Base-by-base conservation (phyloP, 1,140 invertebrate species). In the Mamestra configurata region DNA sequence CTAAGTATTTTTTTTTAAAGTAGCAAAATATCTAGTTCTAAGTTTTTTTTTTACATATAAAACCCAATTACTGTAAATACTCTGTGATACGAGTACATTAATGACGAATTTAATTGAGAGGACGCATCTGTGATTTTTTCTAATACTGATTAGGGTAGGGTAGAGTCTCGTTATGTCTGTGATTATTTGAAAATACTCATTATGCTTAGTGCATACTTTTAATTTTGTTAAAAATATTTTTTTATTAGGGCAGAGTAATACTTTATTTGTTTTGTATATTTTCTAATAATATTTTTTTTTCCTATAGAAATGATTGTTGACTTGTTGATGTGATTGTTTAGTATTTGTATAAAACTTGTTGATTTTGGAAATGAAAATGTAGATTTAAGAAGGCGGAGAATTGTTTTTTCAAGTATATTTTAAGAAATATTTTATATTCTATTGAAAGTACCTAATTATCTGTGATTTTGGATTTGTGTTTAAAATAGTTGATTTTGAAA, bases 211-310 rank as follows among this genome's bases (percentile, higher is more conserved):
- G 46, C 46, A 49, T 49, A 49, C 46, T 49, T 49, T 49, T 49
- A 49, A 49, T 49, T 49, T 49, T 49, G 46, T 49, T 49, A 49
- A 49, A 49, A 49, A 49, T 49, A 49, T 49, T 49, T 49, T 49
- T 49, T 49, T 49, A 49, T 49, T 49, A 49, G 46, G 46, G 46
- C 46, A 49, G 46, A 49, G 46, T 49, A 49, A 49, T 49, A 49
- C 46, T 49, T 49, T 49, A 49, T 49, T 49, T 49, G 46, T 49
- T 49, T 15, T 49, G 46, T 49, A n/a, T 49, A 49, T 49, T 49
- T 49, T 49, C 46, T 49, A 49, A 49, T 49, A 49, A 49, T 49
- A 49, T 49, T 49, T 49, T 49, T 49, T 49, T 49, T 49, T n/a
- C 46, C 46, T 49, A 49, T 49, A 49, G 46, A 49, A 49, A 49